Evolutionary conservation across 2,113 vertebrate genomes (phyloP).

Genomic region (Canis aureus): DNA sequence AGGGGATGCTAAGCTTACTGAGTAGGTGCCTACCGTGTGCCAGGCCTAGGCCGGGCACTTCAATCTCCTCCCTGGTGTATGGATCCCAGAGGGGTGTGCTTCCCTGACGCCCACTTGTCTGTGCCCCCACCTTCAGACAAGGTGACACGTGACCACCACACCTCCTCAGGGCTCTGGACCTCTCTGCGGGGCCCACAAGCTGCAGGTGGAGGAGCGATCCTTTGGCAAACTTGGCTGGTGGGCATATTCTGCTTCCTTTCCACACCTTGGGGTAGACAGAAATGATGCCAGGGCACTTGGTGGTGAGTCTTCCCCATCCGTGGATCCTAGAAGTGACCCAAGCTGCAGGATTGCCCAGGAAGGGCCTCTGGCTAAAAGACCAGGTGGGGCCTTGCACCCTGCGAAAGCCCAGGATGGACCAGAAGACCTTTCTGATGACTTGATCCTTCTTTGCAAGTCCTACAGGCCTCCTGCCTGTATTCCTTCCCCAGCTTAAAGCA

Average conservation of each 20-base stretch:
- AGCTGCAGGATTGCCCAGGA: neutral
- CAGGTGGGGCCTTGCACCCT: neutral
- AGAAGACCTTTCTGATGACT: neutral
- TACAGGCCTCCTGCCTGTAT: neutral
- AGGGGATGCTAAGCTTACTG: neutral
- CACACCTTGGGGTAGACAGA: neutral
- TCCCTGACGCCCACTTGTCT: neutral
- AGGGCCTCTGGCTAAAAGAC: neutral
- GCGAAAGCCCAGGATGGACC: neutral
- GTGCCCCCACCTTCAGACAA: conserved; percentile 84
- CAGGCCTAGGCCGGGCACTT: neutral
- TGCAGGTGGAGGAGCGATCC: conserved; percentile 79
- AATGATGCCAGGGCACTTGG: neutral
- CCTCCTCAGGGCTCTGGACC: conserved; percentile 85
- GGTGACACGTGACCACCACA: conserved; percentile 83
- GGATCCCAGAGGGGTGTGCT: neutral
- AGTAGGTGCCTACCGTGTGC: neutral
- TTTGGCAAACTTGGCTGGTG: neutral
- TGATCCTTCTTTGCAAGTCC: neutral
- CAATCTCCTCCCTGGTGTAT: neutral
- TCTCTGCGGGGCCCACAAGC: conserved; percentile 82
- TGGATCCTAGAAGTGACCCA: neutral
- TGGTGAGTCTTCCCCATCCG: neutral
- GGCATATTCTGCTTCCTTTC: accelerated
- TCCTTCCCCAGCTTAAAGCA: neutral